phyloP scores from a whole-genome alignment of 2,888 invertebrate species.

The Fissipunctia ypsillon region DNA sequence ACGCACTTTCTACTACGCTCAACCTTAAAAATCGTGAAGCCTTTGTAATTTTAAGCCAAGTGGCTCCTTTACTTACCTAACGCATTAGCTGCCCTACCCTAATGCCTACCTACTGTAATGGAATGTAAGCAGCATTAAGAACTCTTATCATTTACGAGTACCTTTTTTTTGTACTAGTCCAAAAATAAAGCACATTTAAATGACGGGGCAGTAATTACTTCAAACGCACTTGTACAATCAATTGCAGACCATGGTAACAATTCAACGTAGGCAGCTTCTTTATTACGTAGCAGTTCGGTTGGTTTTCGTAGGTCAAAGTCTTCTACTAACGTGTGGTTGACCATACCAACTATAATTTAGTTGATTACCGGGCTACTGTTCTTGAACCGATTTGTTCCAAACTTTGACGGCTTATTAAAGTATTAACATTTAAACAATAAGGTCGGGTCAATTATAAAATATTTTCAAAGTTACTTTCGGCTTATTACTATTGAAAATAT shows the following conservation, averaged over 20 bases:
- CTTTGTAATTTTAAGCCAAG: constrained; percentile 44
- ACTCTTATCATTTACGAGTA: constrained; percentile 22
- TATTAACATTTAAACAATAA: constrained; percentile 74
- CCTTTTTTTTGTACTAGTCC: constrained; percentile 37
- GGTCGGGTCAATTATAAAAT: constrained; percentile 67
- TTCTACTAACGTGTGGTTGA: not conserved
- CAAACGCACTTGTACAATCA: constrained; percentile 33
- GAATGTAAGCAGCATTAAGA: constrained; percentile 39
- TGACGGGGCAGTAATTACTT: constrained; percentile 50
- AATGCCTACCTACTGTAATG: constrained; percentile 46
- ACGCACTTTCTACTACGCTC: constrained; percentile 7
- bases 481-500: constrained; percentile 63
- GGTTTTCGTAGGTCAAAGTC: constrained; percentile 12
- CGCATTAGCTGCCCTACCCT: constrained; percentile 36
- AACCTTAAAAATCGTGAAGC: constrained; percentile 46
- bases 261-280: not conserved
- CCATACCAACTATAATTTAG: constrained; percentile 51
- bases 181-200: constrained; percentile 61
- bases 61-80: constrained; percentile 41
- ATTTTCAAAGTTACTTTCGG: constrained; percentile 55
- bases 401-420: constrained; percentile 62
- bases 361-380: constrained; percentile 57
- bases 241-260: not conserved
- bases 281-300: not conserved
- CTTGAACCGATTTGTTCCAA: constrained; percentile 58